Evolutionary conservation across 1,140 invertebrate genomes (phyloP).

Genomic region (Ridgeia piscesae): DNA sequence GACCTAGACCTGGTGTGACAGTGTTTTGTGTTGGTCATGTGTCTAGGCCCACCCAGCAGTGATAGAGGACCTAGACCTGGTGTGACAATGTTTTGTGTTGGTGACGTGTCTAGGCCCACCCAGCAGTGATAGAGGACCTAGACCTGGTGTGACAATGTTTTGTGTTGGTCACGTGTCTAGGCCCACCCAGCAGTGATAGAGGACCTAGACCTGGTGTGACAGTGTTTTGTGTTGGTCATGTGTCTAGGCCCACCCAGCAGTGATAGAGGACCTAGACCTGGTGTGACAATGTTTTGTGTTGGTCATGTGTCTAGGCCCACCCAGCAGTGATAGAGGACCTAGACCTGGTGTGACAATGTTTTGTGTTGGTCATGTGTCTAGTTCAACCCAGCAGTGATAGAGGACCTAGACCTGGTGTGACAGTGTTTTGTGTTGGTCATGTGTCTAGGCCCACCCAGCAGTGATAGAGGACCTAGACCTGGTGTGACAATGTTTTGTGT

Average conservation of each 20-base stretch:
- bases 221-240: background rate
- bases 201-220: constrained; percentile 83
- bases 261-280: constrained; percentile 87
- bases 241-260: constrained; percentile 77
- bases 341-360: constrained; percentile 73
- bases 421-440: background rate
- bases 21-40: background rate
- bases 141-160: constrained; percentile 73
- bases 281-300: constrained; percentile 60
- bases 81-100: constrained; percentile 53
- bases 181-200: constrained; percentile 84
- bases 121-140: constrained; percentile 80
- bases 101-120: constrained; percentile 71
- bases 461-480: constrained; percentile 88
- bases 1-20: constrained; percentile 83
- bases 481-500: constrained; percentile 60
- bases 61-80: constrained; percentile 85
- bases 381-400: constrained; percentile 82
- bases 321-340: constrained; percentile 83
- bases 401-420: constrained; percentile 86
- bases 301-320: constrained; percentile 69
- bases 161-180: constrained; percentile 48
- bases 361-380: constrained; percentile 46
- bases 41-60: constrained; percentile 82
- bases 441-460: constrained; percentile 76